phyloP scores from a whole-genome alignment of 2,113 vertebrate species.

The Garra rufa region DNA sequence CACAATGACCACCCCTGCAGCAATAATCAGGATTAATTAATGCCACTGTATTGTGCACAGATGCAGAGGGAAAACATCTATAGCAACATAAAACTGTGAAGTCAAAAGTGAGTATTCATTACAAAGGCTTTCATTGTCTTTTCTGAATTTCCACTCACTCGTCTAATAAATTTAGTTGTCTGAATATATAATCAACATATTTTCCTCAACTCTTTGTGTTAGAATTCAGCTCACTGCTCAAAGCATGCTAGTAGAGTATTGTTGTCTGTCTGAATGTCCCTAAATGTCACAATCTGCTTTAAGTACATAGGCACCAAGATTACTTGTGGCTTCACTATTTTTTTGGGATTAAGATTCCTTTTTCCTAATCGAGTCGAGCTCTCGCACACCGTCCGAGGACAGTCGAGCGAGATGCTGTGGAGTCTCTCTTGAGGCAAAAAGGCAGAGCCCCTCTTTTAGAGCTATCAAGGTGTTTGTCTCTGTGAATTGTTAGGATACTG shows the following conservation, averaged over 20 bases:
- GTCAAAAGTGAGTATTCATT: slow-evolving; percentile 57
- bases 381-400: slow-evolving; percentile 52
- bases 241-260: slow-evolving; percentile 32
- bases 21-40: slow-evolving; percentile 76
- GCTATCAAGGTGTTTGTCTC: slow-evolving; percentile 69
- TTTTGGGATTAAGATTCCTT: slow-evolving; percentile 64
- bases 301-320: slow-evolving; percentile 62
- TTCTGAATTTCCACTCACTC: slow-evolving; percentile 35
- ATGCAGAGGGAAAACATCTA: slow-evolving; percentile 58
- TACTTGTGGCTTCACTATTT: slow-evolving; percentile 65
- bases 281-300: slow-evolving; percentile 52
- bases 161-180: neutral
- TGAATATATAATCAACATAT: neutral
- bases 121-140: slow-evolving; percentile 27
- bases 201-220: neutral
- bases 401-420: slow-evolving; percentile 51
- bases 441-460: slow-evolving; percentile 31
- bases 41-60: slow-evolving; percentile 58
- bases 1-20: slow-evolving; percentile 71
- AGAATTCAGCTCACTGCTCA: neutral
- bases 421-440: slow-evolving; percentile 53
- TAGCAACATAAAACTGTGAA: slow-evolving; percentile 58
- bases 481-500: slow-evolving; percentile 57
- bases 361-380: slow-evolving; percentile 63
- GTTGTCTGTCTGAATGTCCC: slow-evolving; percentile 35